These are phyloP conservation scores for Erynnis tages DNA, from an alignment of 2,888 invertebrate species.

Conservation along the genomic window DNA sequence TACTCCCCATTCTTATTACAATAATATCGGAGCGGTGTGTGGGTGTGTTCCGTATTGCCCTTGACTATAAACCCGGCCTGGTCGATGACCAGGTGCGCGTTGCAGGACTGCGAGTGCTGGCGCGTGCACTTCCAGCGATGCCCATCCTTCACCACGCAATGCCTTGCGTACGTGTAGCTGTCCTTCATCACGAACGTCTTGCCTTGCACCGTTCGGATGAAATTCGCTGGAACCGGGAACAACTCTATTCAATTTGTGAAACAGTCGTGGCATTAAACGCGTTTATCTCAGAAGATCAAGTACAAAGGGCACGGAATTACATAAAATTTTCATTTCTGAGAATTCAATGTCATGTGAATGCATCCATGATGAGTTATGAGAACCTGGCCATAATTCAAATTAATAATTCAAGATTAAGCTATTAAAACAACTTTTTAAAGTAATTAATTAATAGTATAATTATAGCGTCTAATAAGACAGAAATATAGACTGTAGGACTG, in stretches of 20 bases:
- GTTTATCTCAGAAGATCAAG: too few relatives aligned
- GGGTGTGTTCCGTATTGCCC: constrained; percentile 25
- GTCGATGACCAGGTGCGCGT: constrained; percentile 35
- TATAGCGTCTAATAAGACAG: too few relatives aligned
- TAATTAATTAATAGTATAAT: too few relatives aligned
- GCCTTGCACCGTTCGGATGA: constrained; percentile 27
- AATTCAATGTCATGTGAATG: too few relatives aligned
- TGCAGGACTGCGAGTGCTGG: constrained; percentile 33
- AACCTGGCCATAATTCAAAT: too few relatives aligned
- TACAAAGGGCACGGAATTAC: too few relatives aligned
- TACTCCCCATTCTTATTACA: constrained; percentile 18
- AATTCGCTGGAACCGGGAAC: constrained; percentile 19
- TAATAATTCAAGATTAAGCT: too few relatives aligned
- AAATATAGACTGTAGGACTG: too few relatives aligned
- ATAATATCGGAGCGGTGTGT: constrained; percentile 19
- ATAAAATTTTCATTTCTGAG: too few relatives aligned
- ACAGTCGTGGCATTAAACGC: too few relatives aligned
- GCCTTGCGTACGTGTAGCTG: constrained; percentile 37
- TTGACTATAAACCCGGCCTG: constrained; percentile 28
- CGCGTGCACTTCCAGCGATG: constrained; percentile 37
- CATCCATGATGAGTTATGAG: too few relatives aligned
- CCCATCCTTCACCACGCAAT: constrained; percentile 32
- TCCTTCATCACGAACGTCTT: constrained; percentile 31
- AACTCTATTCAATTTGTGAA: background rate
- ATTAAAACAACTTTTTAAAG: too few relatives aligned